A percentile compares a stretch with the other conserved stretches of the same genome.
Evolutionary conservation across 2,888 invertebrate species (phyloP).

Genomic region (Brachycybe producta): DNA sequence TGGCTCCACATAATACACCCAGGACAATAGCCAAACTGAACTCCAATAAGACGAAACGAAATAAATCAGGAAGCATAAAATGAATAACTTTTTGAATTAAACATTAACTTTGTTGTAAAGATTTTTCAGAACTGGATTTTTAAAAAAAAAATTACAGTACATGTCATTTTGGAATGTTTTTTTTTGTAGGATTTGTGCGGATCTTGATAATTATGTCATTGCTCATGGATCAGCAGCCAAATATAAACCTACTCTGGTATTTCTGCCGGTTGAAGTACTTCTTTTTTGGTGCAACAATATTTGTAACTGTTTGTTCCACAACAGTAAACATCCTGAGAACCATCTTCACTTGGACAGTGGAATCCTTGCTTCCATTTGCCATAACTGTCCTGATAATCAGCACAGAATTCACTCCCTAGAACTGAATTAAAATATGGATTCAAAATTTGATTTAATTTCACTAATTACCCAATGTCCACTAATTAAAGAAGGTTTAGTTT

Average conservation of each 20-base stretch:
- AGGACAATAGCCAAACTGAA: slow-evolving; percentile 31
- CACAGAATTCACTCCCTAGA: slow-evolving; percentile 33
- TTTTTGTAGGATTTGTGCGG: neutral
- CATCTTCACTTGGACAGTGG: slow-evolving; percentile 32
- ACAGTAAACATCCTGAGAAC: slow-evolving; percentile 30
- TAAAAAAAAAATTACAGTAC: neutral
- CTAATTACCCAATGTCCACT: too few relatives aligned
- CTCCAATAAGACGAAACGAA: neutral
- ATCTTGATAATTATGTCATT: neutral
- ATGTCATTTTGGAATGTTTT: too few relatives aligned
- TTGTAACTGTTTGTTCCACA: slow-evolving; percentile 33
- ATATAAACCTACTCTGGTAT: slow-evolving; percentile 22
- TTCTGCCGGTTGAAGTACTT: slow-evolving; percentile 21
- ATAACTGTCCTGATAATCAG: slow-evolving; percentile 33
- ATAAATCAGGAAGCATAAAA: neutral
- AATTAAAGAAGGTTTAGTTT: too few relatives aligned
- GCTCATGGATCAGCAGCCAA: neutral
- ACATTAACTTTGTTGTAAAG: neutral
- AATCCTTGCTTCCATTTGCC: slow-evolving; percentile 36
- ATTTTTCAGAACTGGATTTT: neutral
- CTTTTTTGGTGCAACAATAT: slow-evolving; percentile 31
- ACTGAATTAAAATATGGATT: slow-evolving; percentile 25
- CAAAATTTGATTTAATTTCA: slow-evolving; percentile 24
- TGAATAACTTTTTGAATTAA: neutral
- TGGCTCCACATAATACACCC: slow-evolving; percentile 32